These are phyloP conservation scores for Lydus trimaculatus DNA, from an alignment of 2,888 invertebrate genomes.

Conservation along the genomic window DNA sequence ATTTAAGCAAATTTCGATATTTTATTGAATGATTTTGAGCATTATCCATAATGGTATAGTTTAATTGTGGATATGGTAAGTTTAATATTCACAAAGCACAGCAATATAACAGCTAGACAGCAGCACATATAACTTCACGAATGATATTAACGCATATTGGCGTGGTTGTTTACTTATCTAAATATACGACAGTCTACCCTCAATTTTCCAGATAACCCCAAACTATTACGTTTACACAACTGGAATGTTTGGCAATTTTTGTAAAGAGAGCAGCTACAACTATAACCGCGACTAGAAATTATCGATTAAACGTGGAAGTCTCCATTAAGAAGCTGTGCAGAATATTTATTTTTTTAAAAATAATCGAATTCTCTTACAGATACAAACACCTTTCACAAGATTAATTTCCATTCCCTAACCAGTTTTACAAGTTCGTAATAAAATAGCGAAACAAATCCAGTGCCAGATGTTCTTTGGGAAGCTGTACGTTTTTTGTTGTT, in stretches of 20 bases:
- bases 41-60: slow-evolving; percentile 13
- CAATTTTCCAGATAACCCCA: slow-evolving; percentile 13
- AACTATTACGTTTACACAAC: not conserved
- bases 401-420: slow-evolving; percentile 37
- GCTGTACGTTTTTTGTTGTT: slow-evolving; percentile 46
- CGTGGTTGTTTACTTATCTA: slow-evolving; percentile 40
- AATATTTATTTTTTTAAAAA: not conserved
- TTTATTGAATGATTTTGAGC: slow-evolving; percentile 1
- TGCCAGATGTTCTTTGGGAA: slow-evolving; percentile 54
- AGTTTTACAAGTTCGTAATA: slow-evolving; percentile 46
- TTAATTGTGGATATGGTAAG: slow-evolving; percentile 35
- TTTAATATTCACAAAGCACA: slow-evolving; percentile 49
- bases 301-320: not conserved
- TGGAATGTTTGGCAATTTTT: not conserved
- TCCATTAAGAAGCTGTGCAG: not conserved
- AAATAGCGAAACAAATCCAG: slow-evolving; percentile 38
- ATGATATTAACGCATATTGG: slow-evolving; percentile 40
- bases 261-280: not conserved
- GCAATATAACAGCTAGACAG: slow-evolving; percentile 41
- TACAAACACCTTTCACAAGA: not conserved
- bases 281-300: not conserved
- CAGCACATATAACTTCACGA: slow-evolving; percentile 41
- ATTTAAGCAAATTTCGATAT: not conserved
- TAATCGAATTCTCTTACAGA: not conserved
- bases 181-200: slow-evolving; percentile 16